Percentiles rank a stretch among this genome's conserved stretches.
phyloP scores from a whole-genome alignment of 1,140 invertebrate genomes.

The Heterodera schachtii region DNA sequence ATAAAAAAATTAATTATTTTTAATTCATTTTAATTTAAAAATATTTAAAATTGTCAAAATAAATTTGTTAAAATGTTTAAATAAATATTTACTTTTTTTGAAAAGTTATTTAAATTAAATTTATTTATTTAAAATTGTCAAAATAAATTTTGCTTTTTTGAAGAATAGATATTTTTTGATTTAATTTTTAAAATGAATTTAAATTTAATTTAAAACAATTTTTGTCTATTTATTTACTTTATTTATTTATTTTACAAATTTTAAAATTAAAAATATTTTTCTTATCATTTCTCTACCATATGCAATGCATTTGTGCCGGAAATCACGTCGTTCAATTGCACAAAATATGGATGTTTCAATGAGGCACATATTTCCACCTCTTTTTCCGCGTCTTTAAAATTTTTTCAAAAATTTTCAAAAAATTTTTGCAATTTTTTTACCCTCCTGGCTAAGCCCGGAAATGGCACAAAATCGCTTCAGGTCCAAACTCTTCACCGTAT shows the following conservation, averaged over 20 bases:
- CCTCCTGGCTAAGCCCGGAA: constrained; percentile 56
- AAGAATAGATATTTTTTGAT: too few relatives aligned
- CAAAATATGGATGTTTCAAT: constrained; percentile 97
- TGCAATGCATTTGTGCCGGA: constrained; percentile 97
- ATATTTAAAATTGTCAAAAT: too few relatives aligned
- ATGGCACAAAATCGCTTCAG: constrained; percentile 71
- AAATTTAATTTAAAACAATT: too few relatives aligned
- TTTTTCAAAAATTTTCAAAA: neutral
- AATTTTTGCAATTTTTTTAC: constrained; percentile 26
- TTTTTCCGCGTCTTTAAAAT: constrained; percentile 80
- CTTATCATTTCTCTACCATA: constrained; percentile 71
- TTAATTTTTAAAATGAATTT: too few relatives aligned
- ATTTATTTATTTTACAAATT: neutral
- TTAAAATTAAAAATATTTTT: constrained; percentile 15
- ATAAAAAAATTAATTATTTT: too few relatives aligned
- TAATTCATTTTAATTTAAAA: too few relatives aligned
- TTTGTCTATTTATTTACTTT: too few relatives aligned
- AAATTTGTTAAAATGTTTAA: too few relatives aligned
- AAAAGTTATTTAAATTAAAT: neutral
- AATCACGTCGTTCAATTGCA: constrained; percentile 95
- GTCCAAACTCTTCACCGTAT: constrained; percentile 98
- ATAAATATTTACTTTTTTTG: neutral
- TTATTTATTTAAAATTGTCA: too few relatives aligned
- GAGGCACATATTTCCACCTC: constrained; percentile 98
- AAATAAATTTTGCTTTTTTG: too few relatives aligned